Evolutionary conservation across 2,113 vertebrate species (phyloP).

Genomic region (Sorex fumeus): DNA sequence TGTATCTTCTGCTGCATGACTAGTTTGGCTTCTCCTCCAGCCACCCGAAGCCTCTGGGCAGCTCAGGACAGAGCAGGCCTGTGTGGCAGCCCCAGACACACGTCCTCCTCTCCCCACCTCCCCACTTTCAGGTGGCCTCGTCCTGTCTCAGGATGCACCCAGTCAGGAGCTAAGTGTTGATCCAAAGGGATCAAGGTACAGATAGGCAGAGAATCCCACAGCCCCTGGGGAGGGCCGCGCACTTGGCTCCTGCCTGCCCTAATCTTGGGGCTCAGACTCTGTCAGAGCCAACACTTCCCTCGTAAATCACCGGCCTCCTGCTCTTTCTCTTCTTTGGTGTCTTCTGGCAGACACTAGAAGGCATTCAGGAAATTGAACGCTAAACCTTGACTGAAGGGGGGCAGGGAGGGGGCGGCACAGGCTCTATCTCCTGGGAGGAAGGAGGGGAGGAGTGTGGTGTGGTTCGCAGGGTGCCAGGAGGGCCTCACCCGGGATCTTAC

Average conservation of each 20-base stretch:
- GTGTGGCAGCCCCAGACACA: rapidly evolving
- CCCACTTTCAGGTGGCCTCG: not conserved
- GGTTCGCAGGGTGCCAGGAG: not conserved
- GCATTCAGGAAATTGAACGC: constrained; percentile 49
- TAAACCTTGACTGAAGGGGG: not conserved
- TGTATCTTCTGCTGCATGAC: not conserved
- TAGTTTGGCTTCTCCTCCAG: not conserved
- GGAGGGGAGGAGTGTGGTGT: not conserved
- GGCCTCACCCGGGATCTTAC: not conserved
- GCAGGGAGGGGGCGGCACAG: not conserved
- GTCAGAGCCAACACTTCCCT: constrained; percentile 58
- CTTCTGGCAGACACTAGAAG: constrained; percentile 63
- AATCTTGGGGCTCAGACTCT: constrained; percentile 55
- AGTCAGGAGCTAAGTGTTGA: not conserved
- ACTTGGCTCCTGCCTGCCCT: not conserved
- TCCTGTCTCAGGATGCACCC: not conserved
- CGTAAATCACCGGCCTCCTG: constrained; percentile 67
- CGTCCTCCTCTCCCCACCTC: not conserved
- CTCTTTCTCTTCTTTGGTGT: constrained; percentile 69
- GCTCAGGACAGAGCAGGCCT: not conserved
- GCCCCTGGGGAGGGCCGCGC: rapidly evolving
- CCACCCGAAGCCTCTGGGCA: not conserved
- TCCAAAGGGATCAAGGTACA: constrained; percentile 7
- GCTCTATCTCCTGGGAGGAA: not conserved
- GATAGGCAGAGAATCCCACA: not conserved